phyloP scores from a whole-genome alignment of 2,888 invertebrate species.

The Marasmarcha lunaedactyla region DNA sequence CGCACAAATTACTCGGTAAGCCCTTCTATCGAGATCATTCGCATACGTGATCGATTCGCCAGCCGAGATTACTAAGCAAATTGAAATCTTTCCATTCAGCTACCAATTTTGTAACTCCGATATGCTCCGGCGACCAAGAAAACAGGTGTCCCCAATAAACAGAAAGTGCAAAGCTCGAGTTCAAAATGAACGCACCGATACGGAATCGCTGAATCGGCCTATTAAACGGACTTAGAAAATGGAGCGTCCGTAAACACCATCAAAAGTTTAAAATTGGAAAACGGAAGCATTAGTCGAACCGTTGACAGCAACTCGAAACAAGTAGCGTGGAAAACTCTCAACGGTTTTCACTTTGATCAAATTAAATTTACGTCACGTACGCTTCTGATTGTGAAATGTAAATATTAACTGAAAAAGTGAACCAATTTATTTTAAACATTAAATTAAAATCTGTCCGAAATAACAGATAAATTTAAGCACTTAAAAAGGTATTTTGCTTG shows the following conservation, averaged over 20 bases:
- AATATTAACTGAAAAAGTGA: slow-evolving; percentile 13
- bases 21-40: slow-evolving; percentile 19
- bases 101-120: slow-evolving; percentile 3
- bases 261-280: slow-evolving; percentile 60
- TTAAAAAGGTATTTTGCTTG: too few species aligned
- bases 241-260: slow-evolving; percentile 43
- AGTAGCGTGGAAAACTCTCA: slow-evolving; percentile 50
- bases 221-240: too few species aligned
- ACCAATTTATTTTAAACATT: too few species aligned
- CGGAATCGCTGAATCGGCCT: slow-evolving; percentile 22
- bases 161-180: slow-evolving; percentile 7
- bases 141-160: slow-evolving; percentile 19
- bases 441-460: too few species aligned
- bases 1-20: slow-evolving; percentile 38
- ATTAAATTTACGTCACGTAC: slow-evolving; percentile 47
- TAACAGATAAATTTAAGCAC: too few species aligned
- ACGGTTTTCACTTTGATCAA: slow-evolving; percentile 59
- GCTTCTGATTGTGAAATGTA: slow-evolving; percentile 15
- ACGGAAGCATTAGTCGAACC: slow-evolving; percentile 61
- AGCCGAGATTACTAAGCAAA: slow-evolving; percentile 3
- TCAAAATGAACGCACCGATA: neutral
- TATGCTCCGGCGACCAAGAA: slow-evolving; percentile 14
- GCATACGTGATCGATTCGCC: slow-evolving; percentile 9
- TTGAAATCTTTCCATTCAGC: neutral
- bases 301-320: slow-evolving; percentile 58